Evolutionary conservation across 1,140 invertebrate genomes (phyloP).

Genomic region (Drosophila bifasciata): DNA sequence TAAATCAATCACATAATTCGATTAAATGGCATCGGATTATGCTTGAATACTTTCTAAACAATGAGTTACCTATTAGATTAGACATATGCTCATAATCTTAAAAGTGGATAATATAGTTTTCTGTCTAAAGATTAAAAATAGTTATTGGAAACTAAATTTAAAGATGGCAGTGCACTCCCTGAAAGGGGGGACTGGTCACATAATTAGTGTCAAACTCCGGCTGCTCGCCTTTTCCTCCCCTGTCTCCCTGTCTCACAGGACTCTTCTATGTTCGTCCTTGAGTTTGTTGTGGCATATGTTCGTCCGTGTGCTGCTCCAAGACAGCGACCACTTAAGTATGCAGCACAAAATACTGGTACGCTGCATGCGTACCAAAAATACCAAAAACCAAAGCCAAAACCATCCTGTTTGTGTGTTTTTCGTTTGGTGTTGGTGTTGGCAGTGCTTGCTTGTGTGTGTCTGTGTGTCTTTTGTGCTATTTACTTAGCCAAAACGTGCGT

Average conservation of each 20-base stretch:
- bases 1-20: too few species aligned
- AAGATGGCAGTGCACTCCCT: not conserved
- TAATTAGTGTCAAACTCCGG: constrained; percentile 54
- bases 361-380: constrained; percentile 66
- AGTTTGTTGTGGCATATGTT: constrained; percentile 50
- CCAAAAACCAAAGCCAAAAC: constrained; percentile 46
- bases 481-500: constrained; percentile 80
- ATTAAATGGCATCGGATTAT: too few species aligned
- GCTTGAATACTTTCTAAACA: too few species aligned
- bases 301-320: constrained; percentile 5
- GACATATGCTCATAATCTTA: too few species aligned
- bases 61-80: too few species aligned
- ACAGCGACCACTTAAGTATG: constrained; percentile 70
- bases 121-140: too few species aligned
- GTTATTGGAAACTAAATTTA: not conserved
- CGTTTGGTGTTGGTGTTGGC: constrained; percentile 13
- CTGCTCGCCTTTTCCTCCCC: not conserved
- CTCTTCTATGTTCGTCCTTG: constrained; percentile 30
- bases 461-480: constrained; percentile 54
- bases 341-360: constrained; percentile 71
- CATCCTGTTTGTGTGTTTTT: constrained; percentile 33
- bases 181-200: constrained; percentile 31
- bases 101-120: too few species aligned
- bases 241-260: not conserved
- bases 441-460: constrained; percentile 26